Percentiles rank a stretch among this genome's conserved stretches.
Evolutionary conservation across 1,140 invertebrate genomes (phyloP).

Genomic region (Drosophila littoralis): DNA sequence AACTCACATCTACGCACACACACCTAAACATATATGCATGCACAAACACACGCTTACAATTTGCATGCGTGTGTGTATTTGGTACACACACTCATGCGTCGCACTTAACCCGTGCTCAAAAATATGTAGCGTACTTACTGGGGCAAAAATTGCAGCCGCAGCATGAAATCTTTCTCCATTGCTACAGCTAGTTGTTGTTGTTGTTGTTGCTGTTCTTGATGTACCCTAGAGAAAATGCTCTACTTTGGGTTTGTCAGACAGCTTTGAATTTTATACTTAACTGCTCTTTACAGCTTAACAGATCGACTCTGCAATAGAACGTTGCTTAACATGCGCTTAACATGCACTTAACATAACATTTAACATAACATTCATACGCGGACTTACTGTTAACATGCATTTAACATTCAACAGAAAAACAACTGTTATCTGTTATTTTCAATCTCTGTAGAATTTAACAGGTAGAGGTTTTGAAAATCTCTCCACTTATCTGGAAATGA

Average conservation of each 20-base stretch:
- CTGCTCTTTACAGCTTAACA: slow-evolving; percentile 1
- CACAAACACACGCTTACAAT: neutral
- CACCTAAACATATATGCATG: slow-evolving; percentile 5
- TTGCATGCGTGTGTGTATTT: neutral
- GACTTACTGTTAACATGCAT: neutral
- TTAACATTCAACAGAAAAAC: neutral
- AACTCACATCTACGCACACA: neutral
- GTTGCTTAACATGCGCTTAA: neutral
- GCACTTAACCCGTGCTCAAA: slow-evolving; percentile 68
- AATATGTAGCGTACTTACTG: slow-evolving; percentile 76
- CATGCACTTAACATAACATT: neutral
- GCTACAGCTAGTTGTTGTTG: slow-evolving; percentile 39
- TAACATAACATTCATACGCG: neutral
- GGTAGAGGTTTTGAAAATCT: too few relatives aligned
- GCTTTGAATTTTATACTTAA: slow-evolving; percentile 1
- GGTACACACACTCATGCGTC: slow-evolving; percentile 20
- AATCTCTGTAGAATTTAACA: too few relatives aligned
- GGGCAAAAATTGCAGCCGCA: slow-evolving; percentile 71
- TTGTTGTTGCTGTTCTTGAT: slow-evolving; percentile 21
- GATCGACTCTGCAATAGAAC: neutral
- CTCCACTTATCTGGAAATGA: too few relatives aligned
- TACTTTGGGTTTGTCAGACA: neutral
- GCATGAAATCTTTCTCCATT: slow-evolving; percentile 55
- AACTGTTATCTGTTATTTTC: too few relatives aligned
- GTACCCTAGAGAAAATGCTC: slow-evolving; percentile 7